These are phyloP conservation scores for Erpornis zantholeuca DNA, from an alignment of 2,113 vertebrate species.

Conservation along the genomic window DNA sequence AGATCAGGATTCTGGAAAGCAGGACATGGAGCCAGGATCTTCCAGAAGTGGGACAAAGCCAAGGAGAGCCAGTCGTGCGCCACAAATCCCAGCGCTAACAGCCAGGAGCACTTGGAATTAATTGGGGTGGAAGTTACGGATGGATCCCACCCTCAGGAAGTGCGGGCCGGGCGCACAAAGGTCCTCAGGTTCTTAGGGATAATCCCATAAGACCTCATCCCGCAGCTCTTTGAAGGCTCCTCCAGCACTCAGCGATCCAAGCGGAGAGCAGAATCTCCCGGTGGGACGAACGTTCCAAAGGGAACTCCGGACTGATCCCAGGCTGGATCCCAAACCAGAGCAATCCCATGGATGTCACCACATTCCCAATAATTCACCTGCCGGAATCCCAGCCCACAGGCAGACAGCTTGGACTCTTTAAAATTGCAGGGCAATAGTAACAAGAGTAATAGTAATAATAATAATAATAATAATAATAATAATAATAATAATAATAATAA, in stretches of 20 bases:
- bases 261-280: not conserved
- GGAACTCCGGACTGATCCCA: not conserved
- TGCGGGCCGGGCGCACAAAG: not conserved
- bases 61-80: accelerated
- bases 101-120: not conserved
- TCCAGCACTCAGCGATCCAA: not conserved
- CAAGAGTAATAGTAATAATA: too few relatives aligned
- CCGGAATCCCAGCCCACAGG: accelerated
- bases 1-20: not conserved
- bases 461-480: too few relatives aligned
- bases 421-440: not conserved
- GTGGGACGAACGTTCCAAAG: slow-evolving; percentile 29
- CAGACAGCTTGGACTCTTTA: not conserved
- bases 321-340: too few relatives aligned
- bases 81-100: accelerated
- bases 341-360: too few relatives aligned
- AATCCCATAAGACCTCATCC: slow-evolving; percentile 1
- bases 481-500: too few relatives aligned
- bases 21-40: not conserved
- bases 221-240: not conserved
- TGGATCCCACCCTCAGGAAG: not conserved
- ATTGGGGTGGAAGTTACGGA: not conserved
- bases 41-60: accelerated
- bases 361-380: not conserved
- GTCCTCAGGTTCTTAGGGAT: slow-evolving; percentile 54